Base-by-base conservation (phyloP, 92 coral and sea anemone genomes). In the Bergia puertoricense region DNA sequence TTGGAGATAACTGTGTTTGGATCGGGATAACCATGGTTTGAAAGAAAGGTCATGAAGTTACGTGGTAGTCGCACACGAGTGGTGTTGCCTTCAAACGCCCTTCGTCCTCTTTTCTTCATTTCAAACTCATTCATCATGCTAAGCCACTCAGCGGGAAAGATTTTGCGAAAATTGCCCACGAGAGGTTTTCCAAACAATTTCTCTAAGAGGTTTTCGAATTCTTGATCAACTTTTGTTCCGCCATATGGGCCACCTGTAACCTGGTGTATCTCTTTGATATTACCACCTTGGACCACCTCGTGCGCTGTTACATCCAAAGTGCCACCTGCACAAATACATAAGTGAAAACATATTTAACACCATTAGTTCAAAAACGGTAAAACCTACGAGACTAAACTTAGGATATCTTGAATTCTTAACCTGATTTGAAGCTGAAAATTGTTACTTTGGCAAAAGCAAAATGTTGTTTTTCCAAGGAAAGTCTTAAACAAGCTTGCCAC, bases 241-340 rank as follows among this genome's bases (percentile, higher is more conserved):
- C 91, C 91, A 40, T 82, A 79, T 59, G 81, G 81, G 51, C 89
- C 92, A 71, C 92, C 92, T 73, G 92, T 74, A 78, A 89, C 89
- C 79, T 80, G 75, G 89, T 90, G 86, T 66, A 90, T 90, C 42
- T 90, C 92, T 66, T 54, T 82, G 85, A 90, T 86, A 8, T 79
- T 86, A 36, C 86, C 92, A 56, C 80, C 89, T 80, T 78, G 83
- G 36, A 83, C 76, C 11, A 90, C 86, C 46, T 90, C 86, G 22
- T 86, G 89, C 0, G 74, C 86, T 46, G 92, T 90, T 18, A 85
- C 86, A 59, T 89, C 91, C 88, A 89, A 46, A 30, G 91, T 89
- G 8, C 91, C 91, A 0, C 91, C 91, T 85, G 80, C 80, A 85
- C 40, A n/a, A 30, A 66, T 66, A 30, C 73, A 66, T 16, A 66